Evolutionary conservation across 2,888 invertebrate genomes (phyloP), one percentile per base, ranked within the genome.

Genomic region (Rhodophaea formosa): DNA sequence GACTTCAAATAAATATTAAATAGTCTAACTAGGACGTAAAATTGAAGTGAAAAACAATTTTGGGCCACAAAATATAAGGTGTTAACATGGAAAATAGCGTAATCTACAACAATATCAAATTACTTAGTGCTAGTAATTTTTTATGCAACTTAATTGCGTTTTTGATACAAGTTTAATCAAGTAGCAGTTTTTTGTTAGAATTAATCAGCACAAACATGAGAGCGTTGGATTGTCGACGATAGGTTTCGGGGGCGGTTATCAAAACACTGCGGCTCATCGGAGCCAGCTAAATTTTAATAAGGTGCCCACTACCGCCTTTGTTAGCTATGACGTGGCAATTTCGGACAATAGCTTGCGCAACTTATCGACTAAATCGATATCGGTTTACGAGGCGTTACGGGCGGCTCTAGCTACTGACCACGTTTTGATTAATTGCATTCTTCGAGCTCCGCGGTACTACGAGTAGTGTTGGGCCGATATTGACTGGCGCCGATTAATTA

Each of bases 301-400:
- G 91, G 85, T 88, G 83, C 84, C 88, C 85, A 90, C 90, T 88
- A 86, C 90, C 85, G 87, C 87, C 86, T 89, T 91, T 90, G 90
- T 89, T 79, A 71, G 71, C 64, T 67, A 70, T 91, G 90, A 91
- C 83, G 67, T 61, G 64, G 88, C 89, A 85, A 80, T 82, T 89
- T 85, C 70, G 76, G 75, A 91, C 90, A 90, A 91, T 88, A 68
- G 80, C 81, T 90, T 90, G 84, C 89, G 88, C 90, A 91, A 90
- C 82, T 89, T 90, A 90, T 90, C 88, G 81, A 83, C 84, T 80
- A 84, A 90, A 90, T 90, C 90, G 90, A 89, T 89, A 90, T 88
- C 88, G 83, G 82, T 84, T 89, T 88, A 89, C 88, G 89, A 89
- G 86, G 89, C 90, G 90, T 88, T 88, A 84, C 88, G 82, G 79